These are phyloP conservation scores for Protosalanx chinensis DNA, from an alignment of 2,797 vertebrate genomes.

Conservation along the genomic window DNA sequence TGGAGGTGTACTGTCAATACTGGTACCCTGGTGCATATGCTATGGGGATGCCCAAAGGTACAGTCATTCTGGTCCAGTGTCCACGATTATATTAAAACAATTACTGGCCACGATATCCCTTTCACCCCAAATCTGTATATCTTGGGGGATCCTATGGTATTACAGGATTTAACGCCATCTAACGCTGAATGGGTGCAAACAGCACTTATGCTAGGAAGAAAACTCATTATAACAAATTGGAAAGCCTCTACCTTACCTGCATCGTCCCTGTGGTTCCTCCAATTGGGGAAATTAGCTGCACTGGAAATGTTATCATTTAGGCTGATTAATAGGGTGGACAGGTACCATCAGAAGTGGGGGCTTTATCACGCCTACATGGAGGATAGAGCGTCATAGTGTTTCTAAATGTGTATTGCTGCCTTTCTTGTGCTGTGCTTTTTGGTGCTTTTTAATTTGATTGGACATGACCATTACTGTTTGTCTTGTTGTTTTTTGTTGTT, in stretches of 20 bases:
- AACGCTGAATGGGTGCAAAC: neutral
- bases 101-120: no score
- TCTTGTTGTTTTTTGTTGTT: no score
- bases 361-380: neutral
- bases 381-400: neutral
- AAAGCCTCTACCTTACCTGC: conserved; percentile 8
- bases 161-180: neutral
- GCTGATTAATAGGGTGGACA: neutral
- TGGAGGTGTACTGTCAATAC: neutral
- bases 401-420: neutral
- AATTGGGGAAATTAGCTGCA: neutral
- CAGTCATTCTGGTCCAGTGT: neutral
- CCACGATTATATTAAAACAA: no score
- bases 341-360: neutral
- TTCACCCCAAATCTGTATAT: neutral
- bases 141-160: neutral
- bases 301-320: neutral
- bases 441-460: no score
- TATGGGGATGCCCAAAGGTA: neutral
- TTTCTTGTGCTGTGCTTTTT: no score
- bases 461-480: no score
- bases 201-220: neutral
- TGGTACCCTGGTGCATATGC: neutral
- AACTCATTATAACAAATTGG: neutral
- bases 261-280: neutral